Percentiles rank a stretch among this genome's conserved stretches.
These are phyloP conservation scores for Auanema sp. DNA, from an alignment of 2,888 invertebrate species.

Conservation along the genomic window DNA sequence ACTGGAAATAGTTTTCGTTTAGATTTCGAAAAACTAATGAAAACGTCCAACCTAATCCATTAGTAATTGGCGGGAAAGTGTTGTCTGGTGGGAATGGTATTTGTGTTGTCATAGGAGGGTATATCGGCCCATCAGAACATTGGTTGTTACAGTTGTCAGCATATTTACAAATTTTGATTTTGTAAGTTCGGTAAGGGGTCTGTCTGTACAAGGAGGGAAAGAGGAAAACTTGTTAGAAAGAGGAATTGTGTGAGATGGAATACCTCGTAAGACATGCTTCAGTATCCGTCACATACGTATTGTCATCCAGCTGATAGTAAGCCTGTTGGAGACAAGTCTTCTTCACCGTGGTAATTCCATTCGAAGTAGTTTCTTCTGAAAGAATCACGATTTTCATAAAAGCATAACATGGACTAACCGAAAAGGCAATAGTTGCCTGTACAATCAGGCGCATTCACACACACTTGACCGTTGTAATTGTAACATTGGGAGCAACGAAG, in stretches of 20 bases:
- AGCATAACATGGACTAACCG: neutral
- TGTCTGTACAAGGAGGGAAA: too few species aligned
- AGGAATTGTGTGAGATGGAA: too few species aligned
- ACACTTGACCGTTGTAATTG: conserved; percentile 38
- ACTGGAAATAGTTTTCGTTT: conserved; percentile 16
- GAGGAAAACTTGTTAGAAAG: too few species aligned
- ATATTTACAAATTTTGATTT: conserved; percentile 27
- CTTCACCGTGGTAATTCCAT: conserved; percentile 3
- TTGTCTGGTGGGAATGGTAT: neutral
- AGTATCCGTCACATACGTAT: conserved; percentile 18
- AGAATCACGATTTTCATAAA: neutral
- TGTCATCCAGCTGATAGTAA: conserved; percentile 31
- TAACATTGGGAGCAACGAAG: conserved; percentile 33
- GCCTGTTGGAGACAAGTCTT: conserved; percentile 15
- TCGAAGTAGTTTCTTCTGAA: conserved; percentile 12
- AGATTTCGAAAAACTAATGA: neutral
- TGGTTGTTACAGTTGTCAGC: conserved; percentile 33
- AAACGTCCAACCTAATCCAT: conserved; percentile 4
- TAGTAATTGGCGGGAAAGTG: conserved; percentile 17
- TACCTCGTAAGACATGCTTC: conserved; percentile 30
- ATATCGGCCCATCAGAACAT: conserved; percentile 6
- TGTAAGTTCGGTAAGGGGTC: neutral
- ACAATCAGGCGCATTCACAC: conserved; percentile 36
- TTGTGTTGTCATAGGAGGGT: neutral
- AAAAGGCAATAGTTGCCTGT: conserved; percentile 22